Evolutionary conservation across 1,140 invertebrate genomes (phyloP).

Genomic region (Elysia chlorotica): DNA sequence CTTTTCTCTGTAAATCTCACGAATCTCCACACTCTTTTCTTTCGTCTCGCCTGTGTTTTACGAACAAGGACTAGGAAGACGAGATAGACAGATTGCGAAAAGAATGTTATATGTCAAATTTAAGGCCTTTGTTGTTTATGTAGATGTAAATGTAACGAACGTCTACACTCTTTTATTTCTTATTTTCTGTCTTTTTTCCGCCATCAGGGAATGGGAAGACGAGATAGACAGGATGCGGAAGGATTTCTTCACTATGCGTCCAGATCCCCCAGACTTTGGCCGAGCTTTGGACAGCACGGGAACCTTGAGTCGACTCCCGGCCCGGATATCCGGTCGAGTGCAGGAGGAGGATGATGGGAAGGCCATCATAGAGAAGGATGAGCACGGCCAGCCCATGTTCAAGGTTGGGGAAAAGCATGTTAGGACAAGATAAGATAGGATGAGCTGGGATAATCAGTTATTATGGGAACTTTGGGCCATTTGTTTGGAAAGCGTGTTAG

Average conservation of each 20-base stretch:
- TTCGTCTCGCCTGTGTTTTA: too few species aligned
- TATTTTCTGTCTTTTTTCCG: neutral
- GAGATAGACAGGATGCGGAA: conserved; percentile 59
- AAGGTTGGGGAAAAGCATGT: too few species aligned
- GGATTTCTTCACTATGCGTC: conserved; percentile 57
- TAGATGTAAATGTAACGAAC: too few species aligned
- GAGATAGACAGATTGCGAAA: too few species aligned
- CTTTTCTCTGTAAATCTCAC: too few species aligned
- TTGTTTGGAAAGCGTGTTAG: too few species aligned
- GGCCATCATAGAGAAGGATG: conserved; percentile 47
- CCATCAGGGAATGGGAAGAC: conserved; percentile 54
- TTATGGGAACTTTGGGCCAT: too few species aligned
- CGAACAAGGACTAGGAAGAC: too few species aligned
- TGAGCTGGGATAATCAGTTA: too few species aligned
- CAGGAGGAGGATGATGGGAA: conserved; percentile 30
- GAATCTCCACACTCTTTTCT: too few species aligned
- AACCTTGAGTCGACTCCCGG: neutral
- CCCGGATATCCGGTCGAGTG: neutral
- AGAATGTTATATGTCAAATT: too few species aligned
- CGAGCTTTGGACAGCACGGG: neutral
- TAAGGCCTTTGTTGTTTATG: neutral
- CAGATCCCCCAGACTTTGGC: conserved; percentile 24
- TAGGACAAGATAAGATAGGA: too few species aligned
- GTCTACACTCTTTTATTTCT: neutral
- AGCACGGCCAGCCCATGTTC: conserved; percentile 47